phyloP scores from a whole-genome alignment of 2,888 invertebrate species.

The Barypeithes pellucidus region DNA sequence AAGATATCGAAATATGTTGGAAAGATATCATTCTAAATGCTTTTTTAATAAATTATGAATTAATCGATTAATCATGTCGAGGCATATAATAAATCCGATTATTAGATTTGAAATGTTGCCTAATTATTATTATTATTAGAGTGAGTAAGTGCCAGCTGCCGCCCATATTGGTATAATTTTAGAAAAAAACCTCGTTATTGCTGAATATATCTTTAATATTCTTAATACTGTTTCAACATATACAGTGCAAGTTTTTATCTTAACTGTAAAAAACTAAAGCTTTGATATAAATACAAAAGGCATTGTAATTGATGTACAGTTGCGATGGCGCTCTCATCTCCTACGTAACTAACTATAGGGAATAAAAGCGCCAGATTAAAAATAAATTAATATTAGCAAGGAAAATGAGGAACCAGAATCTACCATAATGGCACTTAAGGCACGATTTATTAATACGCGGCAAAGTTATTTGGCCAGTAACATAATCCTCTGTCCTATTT shows the following conservation, averaged over 20 bases:
- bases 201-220: constrained; percentile 62
- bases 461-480: too few species aligned
- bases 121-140: too few species aligned
- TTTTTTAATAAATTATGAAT: constrained; percentile 60
- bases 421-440: too few species aligned
- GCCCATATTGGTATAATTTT: too few species aligned
- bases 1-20: constrained; percentile 66
- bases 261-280: constrained; percentile 66
- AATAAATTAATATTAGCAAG: constrained; percentile 18
- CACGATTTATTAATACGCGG: too few species aligned
- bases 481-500: too few species aligned
- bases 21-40: constrained; percentile 63
- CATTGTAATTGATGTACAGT: constrained; percentile 62
- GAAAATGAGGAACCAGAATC: constrained; percentile 16
- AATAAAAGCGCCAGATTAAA: constrained; percentile 5
- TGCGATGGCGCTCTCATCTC: constrained; percentile 18
- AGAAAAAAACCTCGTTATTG: constrained; percentile 34
- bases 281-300: constrained; percentile 63
- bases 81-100: constrained; percentile 58
- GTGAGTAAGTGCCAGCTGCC: too few species aligned
- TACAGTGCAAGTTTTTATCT: constrained; percentile 64
- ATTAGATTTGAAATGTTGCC: constrained; percentile 30
- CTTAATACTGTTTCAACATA: constrained; percentile 67
- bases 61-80: constrained; percentile 61
- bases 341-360: neutral